Percentiles rank a stretch among this genome's conserved stretches.
Evolutionary conservation across 1,140 invertebrate genomes (phyloP).

Genomic region (Melipona quadrifasciata): DNA sequence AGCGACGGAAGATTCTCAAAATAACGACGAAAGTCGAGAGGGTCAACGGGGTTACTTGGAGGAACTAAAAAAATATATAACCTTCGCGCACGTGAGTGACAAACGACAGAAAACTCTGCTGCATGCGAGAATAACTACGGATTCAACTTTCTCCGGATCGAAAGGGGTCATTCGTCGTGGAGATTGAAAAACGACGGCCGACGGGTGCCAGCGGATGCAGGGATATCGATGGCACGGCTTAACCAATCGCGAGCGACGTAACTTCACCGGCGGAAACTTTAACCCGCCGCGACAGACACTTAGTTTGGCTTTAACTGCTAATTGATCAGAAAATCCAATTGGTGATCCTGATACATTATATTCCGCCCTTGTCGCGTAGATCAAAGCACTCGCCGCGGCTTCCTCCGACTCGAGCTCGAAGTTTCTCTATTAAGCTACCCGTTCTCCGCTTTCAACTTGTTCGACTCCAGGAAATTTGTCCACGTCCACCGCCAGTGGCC

Average conservation of each 20-base stretch:
- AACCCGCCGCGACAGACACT: conserved; percentile 74
- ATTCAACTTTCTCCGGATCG: too few relatives aligned
- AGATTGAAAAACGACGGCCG: background rate
- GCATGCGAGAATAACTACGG: too few relatives aligned
- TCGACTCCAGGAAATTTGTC: conserved; percentile 45
- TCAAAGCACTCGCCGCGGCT: conserved; percentile 35
- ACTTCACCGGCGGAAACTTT: conserved; percentile 69
- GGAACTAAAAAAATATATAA: too few relatives aligned
- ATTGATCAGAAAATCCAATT: conserved; percentile 76
- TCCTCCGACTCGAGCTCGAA: conserved; percentile 6
- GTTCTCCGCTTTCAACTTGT: conserved; percentile 37
- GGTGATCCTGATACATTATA: conserved; percentile 74
- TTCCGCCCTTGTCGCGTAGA: conserved; percentile 55
- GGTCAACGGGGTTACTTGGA: too few relatives aligned
- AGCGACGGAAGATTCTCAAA: too few relatives aligned
- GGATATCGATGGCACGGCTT: conserved; percentile 70
- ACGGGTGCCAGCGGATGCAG: conserved; percentile 56
- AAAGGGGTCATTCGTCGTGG: background rate
- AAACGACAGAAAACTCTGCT: too few relatives aligned
- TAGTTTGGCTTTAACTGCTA: conserved; percentile 77
- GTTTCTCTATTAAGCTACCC: conserved; percentile 60
- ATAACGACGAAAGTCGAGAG: too few relatives aligned
- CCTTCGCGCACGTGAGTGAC: too few relatives aligned
- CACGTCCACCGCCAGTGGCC: conserved; percentile 35
- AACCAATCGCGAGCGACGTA: conserved; percentile 70